Evolutionary conservation across 1,140 invertebrate species (phyloP), one percentile per base, ranked within the genome.

Genomic region (Euglossa dilemma): DNA sequence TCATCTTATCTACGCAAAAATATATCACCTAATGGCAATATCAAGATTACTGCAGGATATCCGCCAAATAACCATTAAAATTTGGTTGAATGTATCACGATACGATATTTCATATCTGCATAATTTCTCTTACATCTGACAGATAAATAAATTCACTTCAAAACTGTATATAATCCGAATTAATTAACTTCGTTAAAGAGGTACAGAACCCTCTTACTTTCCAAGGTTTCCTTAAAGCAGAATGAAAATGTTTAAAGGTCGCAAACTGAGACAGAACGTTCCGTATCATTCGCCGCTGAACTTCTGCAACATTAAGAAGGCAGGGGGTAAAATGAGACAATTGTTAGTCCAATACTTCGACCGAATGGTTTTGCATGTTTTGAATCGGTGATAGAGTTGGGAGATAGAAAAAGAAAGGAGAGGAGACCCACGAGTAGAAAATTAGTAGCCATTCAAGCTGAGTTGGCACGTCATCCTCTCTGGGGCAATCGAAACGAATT

Each of bases 401-500:
- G 18, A 43, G 23, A 66, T 20, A 36, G 43, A 23, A 64, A 43
- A 2, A 36, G 0, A 9, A 23, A 14, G 18, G 12, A 9, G 43
- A 66, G 36, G 18, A 75, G 59, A n/a, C 9, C 36, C 16, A 18
- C 61, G 8, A 47, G 43, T 52, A 45, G 69, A 77, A 76, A 88
- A 88, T 88, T 80, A 85, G 75, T 85, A 72, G 76, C 75, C 74
- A 74, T 73, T 76, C 79, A 9, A 43, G 36, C 59, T 36, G 66
- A 80, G 83, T 83, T 85, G 84, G 74, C 83, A 78, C 83, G 50
- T 73, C 59, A 72, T 87, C 54, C 74, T 28, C 56, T 75, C 23
- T 45, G 45, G 28, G 63, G 63, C 80, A 66, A 88, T 86, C 80
- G 80, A 89, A 86, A 63, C 84, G 80, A 89, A 89, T 88, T 88